These are phyloP conservation scores for Nerophis ophidion DNA, from an alignment of 2,113 vertebrate genomes.

Conservation along the genomic window DNA sequence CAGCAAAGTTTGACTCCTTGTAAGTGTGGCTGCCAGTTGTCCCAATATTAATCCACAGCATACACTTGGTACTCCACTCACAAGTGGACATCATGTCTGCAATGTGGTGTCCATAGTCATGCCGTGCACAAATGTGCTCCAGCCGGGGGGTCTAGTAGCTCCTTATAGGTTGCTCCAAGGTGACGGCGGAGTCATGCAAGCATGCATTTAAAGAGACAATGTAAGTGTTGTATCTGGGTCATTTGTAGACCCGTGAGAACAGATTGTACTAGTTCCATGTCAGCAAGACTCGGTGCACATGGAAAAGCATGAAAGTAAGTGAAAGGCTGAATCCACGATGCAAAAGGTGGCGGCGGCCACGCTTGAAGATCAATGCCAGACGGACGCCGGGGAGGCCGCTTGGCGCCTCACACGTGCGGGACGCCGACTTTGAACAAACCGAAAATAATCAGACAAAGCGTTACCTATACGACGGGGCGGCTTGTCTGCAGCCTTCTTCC, in stretches of 20 bases:
- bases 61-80: too few species aligned
- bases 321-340: background rate
- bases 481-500: constrained; percentile 21
- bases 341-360: background rate
- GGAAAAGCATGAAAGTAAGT: too few species aligned
- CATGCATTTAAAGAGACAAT: background rate
- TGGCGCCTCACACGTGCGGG: background rate
- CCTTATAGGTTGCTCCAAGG: constrained; percentile 25
- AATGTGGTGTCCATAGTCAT: too few species aligned
- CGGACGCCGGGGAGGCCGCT: constrained; percentile 1
- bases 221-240: constrained; percentile 29
- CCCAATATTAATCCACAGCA: too few species aligned
- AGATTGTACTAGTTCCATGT: constrained; percentile 2
- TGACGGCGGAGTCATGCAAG: too few species aligned
- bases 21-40: too few species aligned
- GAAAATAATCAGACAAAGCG: constrained; percentile 13
- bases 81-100: background rate
- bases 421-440: constrained; percentile 17
- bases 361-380: constrained; percentile 27
- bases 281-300: background rate
- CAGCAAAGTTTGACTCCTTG: too few species aligned
- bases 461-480: constrained; percentile 42
- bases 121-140: too few species aligned
- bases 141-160: background rate
- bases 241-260: constrained; percentile 19